These are phyloP conservation scores for Steinernema scapterisci DNA, from an alignment of 2,888 invertebrate species.

Conservation along the genomic window DNA sequence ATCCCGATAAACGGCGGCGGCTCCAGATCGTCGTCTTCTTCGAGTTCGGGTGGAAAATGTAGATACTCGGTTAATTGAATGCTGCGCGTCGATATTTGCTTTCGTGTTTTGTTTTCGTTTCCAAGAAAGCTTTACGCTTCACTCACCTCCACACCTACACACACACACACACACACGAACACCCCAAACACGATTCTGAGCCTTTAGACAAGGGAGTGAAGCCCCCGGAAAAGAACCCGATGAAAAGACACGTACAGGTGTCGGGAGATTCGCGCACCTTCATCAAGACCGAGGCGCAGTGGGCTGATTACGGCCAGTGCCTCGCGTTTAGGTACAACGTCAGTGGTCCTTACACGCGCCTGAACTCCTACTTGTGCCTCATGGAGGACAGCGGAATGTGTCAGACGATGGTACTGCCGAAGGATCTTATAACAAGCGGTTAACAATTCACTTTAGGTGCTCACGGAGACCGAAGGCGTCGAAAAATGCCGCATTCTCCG, in stretches of 20 bases:
- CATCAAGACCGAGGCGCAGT: conserved; percentile 55
- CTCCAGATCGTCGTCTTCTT: not conserved
- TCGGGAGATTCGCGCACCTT: conserved; percentile 44
- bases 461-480: conserved; percentile 47
- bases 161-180: too few species aligned
- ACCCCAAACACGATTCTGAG: not conserved
- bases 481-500: conserved; percentile 52
- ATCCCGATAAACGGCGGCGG: not conserved
- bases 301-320: conserved; percentile 59
- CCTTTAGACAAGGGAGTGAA: conserved; percentile 47
- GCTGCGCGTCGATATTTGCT: not conserved
- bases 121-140: conserved; percentile 5
- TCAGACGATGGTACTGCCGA: conserved; percentile 36
- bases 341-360: conserved; percentile 52
- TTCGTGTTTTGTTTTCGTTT: conserved; percentile 9
- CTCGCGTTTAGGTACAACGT: conserved; percentile 63
- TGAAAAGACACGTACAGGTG: conserved; percentile 42
- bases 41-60: conserved; percentile 28
- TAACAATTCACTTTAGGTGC: conserved; percentile 6
- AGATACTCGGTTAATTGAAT: conserved; percentile 19
- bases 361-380: conserved; percentile 59
- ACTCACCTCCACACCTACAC: not conserved
- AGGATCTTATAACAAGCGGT: not conserved
- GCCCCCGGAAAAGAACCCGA: conserved; percentile 45
- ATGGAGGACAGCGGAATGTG: conserved; percentile 48